Base-by-base conservation (phyloP, 2,888 invertebrate species). In the Eledona agricola region DNA sequence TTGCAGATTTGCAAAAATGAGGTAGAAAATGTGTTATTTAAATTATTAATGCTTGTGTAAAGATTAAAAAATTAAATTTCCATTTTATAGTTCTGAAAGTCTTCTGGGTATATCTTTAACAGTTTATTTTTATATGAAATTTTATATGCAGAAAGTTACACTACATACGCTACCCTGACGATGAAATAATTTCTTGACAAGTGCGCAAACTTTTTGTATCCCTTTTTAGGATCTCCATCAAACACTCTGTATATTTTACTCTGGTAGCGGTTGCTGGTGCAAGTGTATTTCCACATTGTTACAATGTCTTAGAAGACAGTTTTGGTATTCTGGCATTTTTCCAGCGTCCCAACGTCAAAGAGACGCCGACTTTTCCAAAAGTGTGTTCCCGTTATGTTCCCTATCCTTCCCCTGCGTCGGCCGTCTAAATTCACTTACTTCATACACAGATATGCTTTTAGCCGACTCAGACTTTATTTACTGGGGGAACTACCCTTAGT, bases 391-490 rank as follows among this genome's bases (percentile, higher is more conserved):
- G 49, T 50, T 50, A 47, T 52, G 43, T 52, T 53, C 58, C 55
- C 55, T 42, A 50, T 50, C 55, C 47, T 43, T 51, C 42, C 54
- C 59, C 59, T 57, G 57, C 64, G 64, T 65, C 67, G 60, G 64
- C 65, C 67, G 67, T 65, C 69, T 71, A 74, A 75, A 75, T 75
- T 75, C 76, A 75, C 76, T 75, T 75, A 74, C 72, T 74, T 71
- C 69, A 72, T 75, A 75, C 76, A 76, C 75, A 76, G 73, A 72
- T 73, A 73, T 73, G 73, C 73, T 73, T 73, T 73, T 73, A 73
- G 73, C 66, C 63, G 65, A 67, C 66, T 65, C 63, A 61, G 60
- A 63, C 64, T 67, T 66, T 66, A 67, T 65, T 65, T 62, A 59
- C 59, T 57, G 59, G 66, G 68, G 68, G 66, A 60, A 60, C 58